Percentiles rank a stretch among this genome's conserved stretches.
These are phyloP conservation scores for Pampusana beccarii DNA, from an alignment of 2,113 vertebrate species.

Conservation along the genomic window DNA sequence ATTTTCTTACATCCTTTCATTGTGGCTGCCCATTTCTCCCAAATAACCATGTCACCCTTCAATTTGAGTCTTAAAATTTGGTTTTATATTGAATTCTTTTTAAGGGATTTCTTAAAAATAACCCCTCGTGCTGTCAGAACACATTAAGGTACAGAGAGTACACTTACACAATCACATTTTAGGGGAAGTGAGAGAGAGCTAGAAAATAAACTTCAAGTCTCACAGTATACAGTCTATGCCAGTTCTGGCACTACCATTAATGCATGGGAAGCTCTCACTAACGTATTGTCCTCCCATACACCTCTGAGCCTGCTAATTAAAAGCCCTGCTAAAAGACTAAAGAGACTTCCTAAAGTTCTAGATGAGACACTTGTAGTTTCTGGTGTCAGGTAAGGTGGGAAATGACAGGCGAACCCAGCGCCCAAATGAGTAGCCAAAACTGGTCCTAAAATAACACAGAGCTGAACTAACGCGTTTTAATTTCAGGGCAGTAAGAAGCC, in stretches of 20 bases:
- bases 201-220: neutral
- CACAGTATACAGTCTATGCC: neutral
- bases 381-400: neutral
- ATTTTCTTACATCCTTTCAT: neutral
- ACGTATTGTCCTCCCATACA: rapidly evolving
- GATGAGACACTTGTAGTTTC: neutral
- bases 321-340: neutral
- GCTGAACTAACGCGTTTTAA: neutral
- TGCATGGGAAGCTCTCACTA: neutral
- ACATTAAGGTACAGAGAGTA: neutral
- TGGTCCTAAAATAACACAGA: neutral
- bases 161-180: neutral
- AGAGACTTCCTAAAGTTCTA: neutral
- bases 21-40: neutral
- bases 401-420: neutral
- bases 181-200: neutral
- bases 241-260: neutral
- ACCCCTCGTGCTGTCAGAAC: neutral
- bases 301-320: neutral
- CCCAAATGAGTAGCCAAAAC: neutral
- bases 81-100: neutral
- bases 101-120: neutral
- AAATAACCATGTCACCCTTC: neutral
- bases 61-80: neutral
- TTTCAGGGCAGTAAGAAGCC: neutral